These are phyloP conservation scores for Drosophila pseudotakahashii DNA, from an alignment of 2,888 invertebrate species.

Conservation along the genomic window DNA sequence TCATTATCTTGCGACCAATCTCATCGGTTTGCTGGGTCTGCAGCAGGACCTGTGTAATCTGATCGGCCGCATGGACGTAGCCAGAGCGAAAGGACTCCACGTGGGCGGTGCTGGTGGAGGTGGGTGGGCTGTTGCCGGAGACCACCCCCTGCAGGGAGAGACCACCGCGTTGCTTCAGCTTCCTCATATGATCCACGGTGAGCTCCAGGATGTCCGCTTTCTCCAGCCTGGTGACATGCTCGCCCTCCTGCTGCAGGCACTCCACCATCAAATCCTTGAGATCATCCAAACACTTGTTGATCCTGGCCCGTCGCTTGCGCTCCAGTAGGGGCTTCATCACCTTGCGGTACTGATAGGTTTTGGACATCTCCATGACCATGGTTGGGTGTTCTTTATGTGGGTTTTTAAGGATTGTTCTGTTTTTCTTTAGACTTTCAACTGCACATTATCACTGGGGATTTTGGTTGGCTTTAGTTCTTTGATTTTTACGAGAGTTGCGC, in stretches of 20 bases:
- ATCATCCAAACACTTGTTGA: slow-evolving; percentile 95
- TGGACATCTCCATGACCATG: slow-evolving; percentile 87
- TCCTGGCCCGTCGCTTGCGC: slow-evolving; percentile 93
- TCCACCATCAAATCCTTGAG: slow-evolving; percentile 94
- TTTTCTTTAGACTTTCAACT: slow-evolving; percentile 18
- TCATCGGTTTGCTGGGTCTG: slow-evolving; percentile 87
- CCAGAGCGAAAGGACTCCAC: slow-evolving; percentile 94
- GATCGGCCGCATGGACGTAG: slow-evolving; percentile 95
- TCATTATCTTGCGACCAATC: slow-evolving; percentile 89
- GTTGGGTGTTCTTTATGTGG: slow-evolving; percentile 28
- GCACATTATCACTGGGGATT: slow-evolving; percentile 62
- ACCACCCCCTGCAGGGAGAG: slow-evolving; percentile 85
- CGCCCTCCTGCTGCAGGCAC: slow-evolving; percentile 90
- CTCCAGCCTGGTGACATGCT: slow-evolving; percentile 94
- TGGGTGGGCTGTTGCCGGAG: slow-evolving; percentile 20
- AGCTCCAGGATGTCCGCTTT: slow-evolving; percentile 95
- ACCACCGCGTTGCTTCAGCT: slow-evolving; percentile 90
- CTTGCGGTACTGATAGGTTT: slow-evolving; percentile 97
- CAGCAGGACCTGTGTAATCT: slow-evolving; percentile 93
- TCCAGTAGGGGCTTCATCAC: slow-evolving; percentile 97
- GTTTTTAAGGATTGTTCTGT: slow-evolving; percentile 21
- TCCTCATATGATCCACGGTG: slow-evolving; percentile 94
- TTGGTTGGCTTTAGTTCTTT: slow-evolving; percentile 12
- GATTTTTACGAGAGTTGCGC: slow-evolving; percentile 44
- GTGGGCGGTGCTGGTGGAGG: slow-evolving; percentile 83